Evolutionary conservation across 1,140 invertebrate species (phyloP), one percentile per base, ranked within the genome.

Genomic region (Drosophila saltans): DNA sequence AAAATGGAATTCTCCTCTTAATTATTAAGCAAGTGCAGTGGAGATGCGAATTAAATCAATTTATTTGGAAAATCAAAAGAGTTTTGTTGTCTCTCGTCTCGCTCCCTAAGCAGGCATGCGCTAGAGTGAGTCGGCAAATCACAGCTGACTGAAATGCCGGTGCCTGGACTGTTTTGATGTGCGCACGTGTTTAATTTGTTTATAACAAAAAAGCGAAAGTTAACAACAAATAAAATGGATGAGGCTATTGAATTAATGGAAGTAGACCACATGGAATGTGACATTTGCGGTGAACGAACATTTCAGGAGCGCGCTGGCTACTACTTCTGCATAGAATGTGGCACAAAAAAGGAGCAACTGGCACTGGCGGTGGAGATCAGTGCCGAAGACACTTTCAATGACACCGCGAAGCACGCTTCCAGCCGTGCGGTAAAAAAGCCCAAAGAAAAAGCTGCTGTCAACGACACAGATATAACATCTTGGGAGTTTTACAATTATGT

Each of bases 401-500:
- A 86, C 2, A 64, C 73, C 2, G 7, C 70, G 7, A 78, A 69
- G 11, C 70, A 67, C 10, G 45, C 33, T 0, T 73, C 63, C 16
- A 63, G 41, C 5, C 64, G 36, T 8, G 67, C 64, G 0, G 71
- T 73, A 8, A 83, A 76, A 2, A 78, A 72, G 45, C 41, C 64
- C 0, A 80, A 90, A 77, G 21, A 64, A 4, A 64, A 90, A 10
- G 4, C 52, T 2, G 77, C 66, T 1, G 64, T 82, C 2, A 56
- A 28, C 26, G 93, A 94, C 41, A 93, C 94, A 75, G 93, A 94
- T 41, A 93, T 94, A 75, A 95, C 95, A 1, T 88, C 84, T n/a
- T 88, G 84, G 84, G 84, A 88, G 91, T 93, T 94, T 11, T 95
- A 94, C 73, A 96, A 96, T 92, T 94, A 94, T 69, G 93, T 95